Percentiles rank a stretch among this genome's conserved stretches.
These are phyloP conservation scores for Ganaspis brasiliensis DNA, from an alignment of 2,888 invertebrate genomes.

Conservation along the genomic window DNA sequence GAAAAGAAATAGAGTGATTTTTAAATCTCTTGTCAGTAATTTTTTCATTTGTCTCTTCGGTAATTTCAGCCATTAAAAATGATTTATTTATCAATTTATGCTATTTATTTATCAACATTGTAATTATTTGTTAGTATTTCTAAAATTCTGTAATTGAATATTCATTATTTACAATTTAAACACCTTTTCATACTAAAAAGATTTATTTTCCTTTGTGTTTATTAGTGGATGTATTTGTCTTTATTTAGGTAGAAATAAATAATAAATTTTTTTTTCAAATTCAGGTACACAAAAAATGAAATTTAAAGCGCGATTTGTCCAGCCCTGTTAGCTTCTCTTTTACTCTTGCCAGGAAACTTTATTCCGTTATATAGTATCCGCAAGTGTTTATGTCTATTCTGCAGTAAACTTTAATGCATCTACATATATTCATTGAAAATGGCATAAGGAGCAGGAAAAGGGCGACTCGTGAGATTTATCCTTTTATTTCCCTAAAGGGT, in stretches of 20 bases:
- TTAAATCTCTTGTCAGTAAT: background rate
- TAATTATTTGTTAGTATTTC: too few species aligned
- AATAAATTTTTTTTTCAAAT: too few species aligned
- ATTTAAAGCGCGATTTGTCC: constrained; percentile 1
- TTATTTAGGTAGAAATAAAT: too few species aligned
- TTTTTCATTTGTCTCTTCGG: background rate
- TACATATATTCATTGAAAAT: constrained; percentile 11
- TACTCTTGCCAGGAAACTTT: constrained; percentile 22
- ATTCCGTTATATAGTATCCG: constrained; percentile 24
- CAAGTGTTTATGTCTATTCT: constrained; percentile 18
- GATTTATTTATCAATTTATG: too few species aligned
- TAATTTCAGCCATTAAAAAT: background rate
- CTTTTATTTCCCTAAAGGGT: constrained; percentile 11
- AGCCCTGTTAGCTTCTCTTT: constrained; percentile 5
- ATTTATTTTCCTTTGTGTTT: too few species aligned
- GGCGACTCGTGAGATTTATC: background rate
- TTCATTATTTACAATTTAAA: too few species aligned
- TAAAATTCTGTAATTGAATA: too few species aligned
- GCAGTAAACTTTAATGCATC: background rate
- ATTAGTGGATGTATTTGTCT: too few species aligned
- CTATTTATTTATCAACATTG: too few species aligned
- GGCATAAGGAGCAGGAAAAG: background rate
- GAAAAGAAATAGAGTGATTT: constrained; percentile 2
- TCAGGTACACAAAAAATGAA: too few species aligned
- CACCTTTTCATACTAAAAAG: too few species aligned